These are phyloP conservation scores for Amphiduros pacificus DNA, from an alignment of 2,888 invertebrate genomes.

Conservation along the genomic window DNA sequence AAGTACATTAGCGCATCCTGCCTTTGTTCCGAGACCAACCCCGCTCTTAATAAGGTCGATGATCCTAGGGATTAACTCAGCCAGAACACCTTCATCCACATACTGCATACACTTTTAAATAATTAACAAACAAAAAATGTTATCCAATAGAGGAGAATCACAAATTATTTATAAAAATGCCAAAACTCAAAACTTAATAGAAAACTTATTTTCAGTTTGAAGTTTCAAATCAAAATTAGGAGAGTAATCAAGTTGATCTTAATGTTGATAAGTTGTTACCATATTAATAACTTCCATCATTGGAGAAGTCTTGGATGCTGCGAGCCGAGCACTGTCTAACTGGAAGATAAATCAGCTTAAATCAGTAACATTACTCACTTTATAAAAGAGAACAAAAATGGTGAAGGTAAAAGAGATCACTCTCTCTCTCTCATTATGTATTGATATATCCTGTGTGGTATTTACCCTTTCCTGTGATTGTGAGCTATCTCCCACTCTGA, in stretches of 20 bases:
- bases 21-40: conserved; percentile 80
- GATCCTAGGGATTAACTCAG: conserved; percentile 75
- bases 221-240: no score
- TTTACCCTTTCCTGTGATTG: conserved; percentile 64
- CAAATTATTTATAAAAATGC: no score
- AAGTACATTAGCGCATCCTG: conserved; percentile 57
- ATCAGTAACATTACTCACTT: no score
- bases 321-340: conserved; percentile 76
- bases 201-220: no score
- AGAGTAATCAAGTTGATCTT: no score
- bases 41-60: conserved; percentile 76
- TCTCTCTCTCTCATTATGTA: no score
- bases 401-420: no score
- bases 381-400: no score
- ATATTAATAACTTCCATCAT: conserved; percentile 83
- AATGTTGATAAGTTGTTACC: no score
- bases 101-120: conserved; percentile 68
- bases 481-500: conserved; percentile 70
- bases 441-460: no score
- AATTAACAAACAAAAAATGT: neutral
- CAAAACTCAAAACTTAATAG: no score
- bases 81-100: conserved; percentile 76
- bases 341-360: conserved; percentile 27
- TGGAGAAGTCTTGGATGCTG: conserved; percentile 80
- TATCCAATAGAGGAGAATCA: no score